Conservation (phyloP, 2,888 invertebrate genomes). For the Lordiphosa andalusiaca region DNA sequence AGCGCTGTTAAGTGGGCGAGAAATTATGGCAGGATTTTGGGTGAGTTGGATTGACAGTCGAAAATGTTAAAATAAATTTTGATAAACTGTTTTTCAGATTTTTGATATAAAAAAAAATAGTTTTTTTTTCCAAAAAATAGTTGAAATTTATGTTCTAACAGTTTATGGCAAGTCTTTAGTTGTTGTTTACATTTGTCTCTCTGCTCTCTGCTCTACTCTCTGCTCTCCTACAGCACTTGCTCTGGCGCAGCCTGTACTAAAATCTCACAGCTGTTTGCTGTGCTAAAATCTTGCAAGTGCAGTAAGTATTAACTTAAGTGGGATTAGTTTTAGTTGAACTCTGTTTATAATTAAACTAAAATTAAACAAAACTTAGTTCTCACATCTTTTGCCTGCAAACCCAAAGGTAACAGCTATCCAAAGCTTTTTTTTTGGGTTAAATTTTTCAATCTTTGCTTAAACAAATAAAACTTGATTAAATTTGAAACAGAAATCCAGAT, state of each 20-base stretch:
- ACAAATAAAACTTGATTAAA: too few species aligned
- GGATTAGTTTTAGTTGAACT: not conserved
- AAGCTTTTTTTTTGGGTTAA: too few species aligned
- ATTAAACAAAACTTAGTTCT: not conserved
- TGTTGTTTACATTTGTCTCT: slow-evolving; percentile 13
- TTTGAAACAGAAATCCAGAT: too few species aligned
- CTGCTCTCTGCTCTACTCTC: slow-evolving; percentile 13
- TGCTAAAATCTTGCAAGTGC: not conserved
- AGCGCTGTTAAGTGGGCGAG: slow-evolving; percentile 21
- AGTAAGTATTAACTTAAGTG: too few species aligned
- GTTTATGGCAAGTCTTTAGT: slow-evolving; percentile 20
- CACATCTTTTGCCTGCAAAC: not conserved
- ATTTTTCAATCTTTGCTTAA: too few species aligned
- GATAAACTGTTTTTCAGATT: too few species aligned
- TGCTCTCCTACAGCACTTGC: not conserved
- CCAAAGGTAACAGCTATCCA: not conserved
- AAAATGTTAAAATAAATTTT: slow-evolving; percentile 14
- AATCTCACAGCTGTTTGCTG: slow-evolving; percentile 17
- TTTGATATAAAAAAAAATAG: too few species aligned
- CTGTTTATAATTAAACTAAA: not conserved
- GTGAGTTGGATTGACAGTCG: not conserved
- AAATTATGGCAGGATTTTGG: slow-evolving; percentile 52
- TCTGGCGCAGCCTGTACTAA: slow-evolving; percentile 55
- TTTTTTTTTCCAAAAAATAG: too few species aligned
- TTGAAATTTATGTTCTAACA: too few species aligned